Conservation (phyloP, 2,888 invertebrate genomes). For the Cylindroiulus punctatus region DNA sequence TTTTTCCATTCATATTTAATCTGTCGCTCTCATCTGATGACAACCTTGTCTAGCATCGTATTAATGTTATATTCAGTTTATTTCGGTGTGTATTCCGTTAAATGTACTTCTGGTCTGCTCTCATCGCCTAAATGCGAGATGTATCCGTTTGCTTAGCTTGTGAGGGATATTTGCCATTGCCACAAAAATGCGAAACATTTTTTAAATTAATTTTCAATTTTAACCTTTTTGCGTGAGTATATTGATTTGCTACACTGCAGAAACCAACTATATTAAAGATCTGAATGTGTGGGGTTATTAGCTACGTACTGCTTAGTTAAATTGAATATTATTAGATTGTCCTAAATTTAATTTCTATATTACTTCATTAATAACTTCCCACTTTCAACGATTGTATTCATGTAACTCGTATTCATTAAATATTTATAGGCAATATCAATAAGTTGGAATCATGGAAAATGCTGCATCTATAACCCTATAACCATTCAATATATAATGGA, state of each 20-base stretch:
- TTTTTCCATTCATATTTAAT: too few relatives aligned
- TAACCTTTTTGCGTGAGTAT: not conserved
- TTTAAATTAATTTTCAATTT: not conserved
- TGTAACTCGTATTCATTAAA: conserved; percentile 38
- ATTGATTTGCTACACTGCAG: not conserved
- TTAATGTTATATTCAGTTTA: conserved; percentile 18
- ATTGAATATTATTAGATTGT: not conserved
- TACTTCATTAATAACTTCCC: not conserved
- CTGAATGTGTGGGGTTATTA: conserved; percentile 3
- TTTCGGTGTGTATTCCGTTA: not conserved
- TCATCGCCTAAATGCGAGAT: not conserved
- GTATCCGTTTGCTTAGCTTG: not conserved
- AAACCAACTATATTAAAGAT: conserved; percentile 27
- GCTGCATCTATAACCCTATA: conserved; percentile 21
- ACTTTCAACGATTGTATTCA: conserved; percentile 23
- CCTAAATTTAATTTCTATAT: not conserved
- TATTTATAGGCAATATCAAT: conserved; percentile 51
- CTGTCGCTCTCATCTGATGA: not conserved
- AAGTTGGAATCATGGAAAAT: conserved; percentile 35
- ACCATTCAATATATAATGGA: conserved; percentile 27
- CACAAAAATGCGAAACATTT: not conserved
- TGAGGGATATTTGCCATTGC: conserved; percentile 32
- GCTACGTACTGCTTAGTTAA: not conserved
- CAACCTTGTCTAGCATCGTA: not conserved
- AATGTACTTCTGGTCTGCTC: conserved; percentile 1